Base-by-base conservation (phyloP, 2,797 vertebrate species). In the Clarias laeviceps region DNA sequence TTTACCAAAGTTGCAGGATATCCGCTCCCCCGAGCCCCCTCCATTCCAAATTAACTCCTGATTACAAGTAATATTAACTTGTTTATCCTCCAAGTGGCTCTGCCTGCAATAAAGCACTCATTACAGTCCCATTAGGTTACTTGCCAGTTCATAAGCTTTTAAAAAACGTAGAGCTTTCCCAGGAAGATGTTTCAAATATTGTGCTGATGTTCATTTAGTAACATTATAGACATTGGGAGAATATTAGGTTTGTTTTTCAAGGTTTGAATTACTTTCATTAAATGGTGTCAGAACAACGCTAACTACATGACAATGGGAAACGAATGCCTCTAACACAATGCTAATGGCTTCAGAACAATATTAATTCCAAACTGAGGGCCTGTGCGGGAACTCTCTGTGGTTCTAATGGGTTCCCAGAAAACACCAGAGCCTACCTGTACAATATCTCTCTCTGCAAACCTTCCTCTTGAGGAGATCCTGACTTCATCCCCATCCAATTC, bases 401-500 rank as follows among this genome's bases (percentile, higher is more conserved):
- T 40, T 6, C 6, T 40, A 27, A n/a, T 40, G 22, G 5, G 4
- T 18, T 80, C 14, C n/a, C 7, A 34, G 22, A 69, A 62, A 73
- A n/a, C 14, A 78, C 18, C 34, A 80, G 50, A 69, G 18, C 74
- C 32, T 91, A 99, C 98, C 98, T 99, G 98, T 76, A 99, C 98
- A 87, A 99, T 99, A 92, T 99, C 98, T 90, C 98, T 95, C 94
- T 99, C 98, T 0, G 98, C 98, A 79, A 95, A 97, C 73, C 96
- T 96, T 92, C 98, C 98, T 93, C 98, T 97, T 85, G 98, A 99
- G 32, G 98, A 99, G 88, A 99, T 96, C 89, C 98, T 95, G 86
- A 98, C 95, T 88, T 98, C 96, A 90, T 99, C 98, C 40, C 98
- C 98, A 91, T 99, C 98, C 93, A 99, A 91, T 92, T 99, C 98